Percentiles rank a stretch among this genome's conserved stretches.
Conservation (phyloP, 2,888 invertebrate species). For the Yponomeuta evonymella region DNA sequence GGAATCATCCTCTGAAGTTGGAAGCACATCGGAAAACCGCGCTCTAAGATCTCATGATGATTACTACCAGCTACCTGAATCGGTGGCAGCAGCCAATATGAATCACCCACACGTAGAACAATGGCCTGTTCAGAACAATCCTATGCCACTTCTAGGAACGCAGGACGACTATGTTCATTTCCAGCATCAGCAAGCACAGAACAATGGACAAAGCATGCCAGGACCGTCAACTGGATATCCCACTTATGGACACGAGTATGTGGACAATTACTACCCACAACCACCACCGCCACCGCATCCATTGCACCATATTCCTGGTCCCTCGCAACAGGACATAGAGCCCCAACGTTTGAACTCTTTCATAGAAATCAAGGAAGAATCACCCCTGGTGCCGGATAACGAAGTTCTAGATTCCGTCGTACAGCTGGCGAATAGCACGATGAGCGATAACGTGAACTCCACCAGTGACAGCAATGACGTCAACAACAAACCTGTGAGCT, state of each 20-base stretch:
- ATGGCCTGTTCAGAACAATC: neutral
- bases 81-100: conserved; percentile 26
- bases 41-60: neutral
- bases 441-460: neutral
- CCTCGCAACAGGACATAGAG: neutral
- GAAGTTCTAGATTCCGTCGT: conserved; percentile 1
- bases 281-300: conserved; percentile 31
- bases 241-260: conserved; percentile 27
- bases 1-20: conserved; percentile 36
- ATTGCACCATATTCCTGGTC: conserved; percentile 19
- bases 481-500: conserved; percentile 24
- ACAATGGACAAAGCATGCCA: conserved; percentile 4
- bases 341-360: neutral
- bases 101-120: conserved; percentile 6
- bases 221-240: conserved; percentile 25
- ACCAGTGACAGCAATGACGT: neutral
- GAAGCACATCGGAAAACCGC: conserved; percentile 18
- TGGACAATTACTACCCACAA: conserved; percentile 29
- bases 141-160: neutral
- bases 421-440: neutral
- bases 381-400: neutral
- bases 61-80: conserved; percentile 28
- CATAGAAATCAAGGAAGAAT: neutral
- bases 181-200: neutral
- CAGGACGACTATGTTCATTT: neutral